Conservation (phyloP, 2,797 vertebrate species). For the Podarcis lilfordi region DNA sequence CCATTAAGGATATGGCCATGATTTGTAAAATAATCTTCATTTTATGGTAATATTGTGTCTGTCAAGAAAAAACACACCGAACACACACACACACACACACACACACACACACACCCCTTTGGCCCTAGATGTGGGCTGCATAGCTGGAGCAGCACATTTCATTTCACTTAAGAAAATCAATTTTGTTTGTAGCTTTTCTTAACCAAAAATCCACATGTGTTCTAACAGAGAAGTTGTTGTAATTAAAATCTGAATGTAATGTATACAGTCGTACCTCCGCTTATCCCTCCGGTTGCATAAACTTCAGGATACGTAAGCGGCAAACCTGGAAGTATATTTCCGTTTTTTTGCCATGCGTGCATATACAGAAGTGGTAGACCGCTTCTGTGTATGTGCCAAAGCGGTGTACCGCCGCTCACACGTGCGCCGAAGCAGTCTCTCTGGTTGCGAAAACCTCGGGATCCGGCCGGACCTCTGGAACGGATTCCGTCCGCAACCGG, state of each 20-base stretch:
- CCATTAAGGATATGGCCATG: not conserved
- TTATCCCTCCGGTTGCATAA: too few species aligned
- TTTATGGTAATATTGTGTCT: conserved; percentile 41
- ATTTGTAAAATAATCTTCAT: conserved; percentile 41
- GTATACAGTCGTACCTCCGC: too few species aligned
- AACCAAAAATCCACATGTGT: conserved; percentile 14
- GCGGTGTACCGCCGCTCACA: too few species aligned
- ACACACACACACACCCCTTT: not conserved
- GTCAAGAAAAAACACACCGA: conserved; percentile 9
- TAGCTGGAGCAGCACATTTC: conserved; percentile 15
- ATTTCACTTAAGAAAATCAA: conserved; percentile 30
- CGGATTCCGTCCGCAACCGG: too few species aligned
- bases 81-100: too few species aligned
- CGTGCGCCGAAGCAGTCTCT: accelerated
- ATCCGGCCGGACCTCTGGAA: too few species aligned
- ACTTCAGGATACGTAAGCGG: too few species aligned
- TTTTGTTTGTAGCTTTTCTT: conserved; percentile 38
- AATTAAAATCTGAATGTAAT: conserved; percentile 6
- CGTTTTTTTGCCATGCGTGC: too few species aligned
- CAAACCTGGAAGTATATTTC: too few species aligned
- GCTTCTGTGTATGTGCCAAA: too few species aligned
- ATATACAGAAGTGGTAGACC: too few species aligned
- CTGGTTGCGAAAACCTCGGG: too few species aligned
- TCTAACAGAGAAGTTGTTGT: conserved; percentile 19
- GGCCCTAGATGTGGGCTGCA: not conserved